phyloP scores from a whole-genome alignment of 2,797 vertebrate species.

The Fringilla coelebs region DNA sequence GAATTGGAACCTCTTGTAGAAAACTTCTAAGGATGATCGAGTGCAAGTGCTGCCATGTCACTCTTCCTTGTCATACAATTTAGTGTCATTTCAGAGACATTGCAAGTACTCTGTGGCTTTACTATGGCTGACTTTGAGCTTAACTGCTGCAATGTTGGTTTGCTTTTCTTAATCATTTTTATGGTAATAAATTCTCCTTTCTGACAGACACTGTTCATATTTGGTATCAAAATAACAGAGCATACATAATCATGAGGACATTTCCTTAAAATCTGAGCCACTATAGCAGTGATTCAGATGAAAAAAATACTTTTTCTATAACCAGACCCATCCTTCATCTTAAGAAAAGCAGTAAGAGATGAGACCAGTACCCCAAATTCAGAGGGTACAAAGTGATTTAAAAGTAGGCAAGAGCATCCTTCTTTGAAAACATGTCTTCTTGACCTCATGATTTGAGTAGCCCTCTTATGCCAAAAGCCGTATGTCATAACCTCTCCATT shows the following conservation, averaged over 20 bases:
- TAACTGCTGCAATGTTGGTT: background rate
- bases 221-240: background rate
- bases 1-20: background rate
- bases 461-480: background rate
- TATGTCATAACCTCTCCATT: background rate
- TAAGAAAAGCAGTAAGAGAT: background rate
- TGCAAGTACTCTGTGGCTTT: background rate
- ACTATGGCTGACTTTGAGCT: background rate
- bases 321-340: background rate
- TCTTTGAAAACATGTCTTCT: background rate
- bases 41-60: background rate
- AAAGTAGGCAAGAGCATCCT: background rate
- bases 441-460: background rate
- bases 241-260: background rate
- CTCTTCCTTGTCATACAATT: background rate
- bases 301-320: background rate
- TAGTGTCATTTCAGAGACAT: background rate
- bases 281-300: background rate
- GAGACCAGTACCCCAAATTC: background rate
- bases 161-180: background rate
- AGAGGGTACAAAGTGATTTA: background rate
- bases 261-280: background rate
- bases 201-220: background rate
- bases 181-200: background rate
- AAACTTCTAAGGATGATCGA: background rate